Conservation (phyloP, 2,888 invertebrate species). For the Cosmopolites sordidus region DNA sequence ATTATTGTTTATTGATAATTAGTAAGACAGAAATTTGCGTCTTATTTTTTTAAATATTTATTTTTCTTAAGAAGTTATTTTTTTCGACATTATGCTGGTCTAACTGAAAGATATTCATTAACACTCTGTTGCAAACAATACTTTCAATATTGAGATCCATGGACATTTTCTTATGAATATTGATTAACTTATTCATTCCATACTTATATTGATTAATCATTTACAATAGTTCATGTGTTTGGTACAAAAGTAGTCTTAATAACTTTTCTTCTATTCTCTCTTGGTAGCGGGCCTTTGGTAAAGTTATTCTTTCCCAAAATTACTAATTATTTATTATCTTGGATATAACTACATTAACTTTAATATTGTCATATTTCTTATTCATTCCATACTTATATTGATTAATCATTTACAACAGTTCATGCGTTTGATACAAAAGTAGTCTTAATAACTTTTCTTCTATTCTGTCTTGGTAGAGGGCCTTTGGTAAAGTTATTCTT, state of each 20-base stretch:
- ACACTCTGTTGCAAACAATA: too few species aligned
- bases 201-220: constrained; percentile 6
- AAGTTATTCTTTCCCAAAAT: constrained; percentile 51
- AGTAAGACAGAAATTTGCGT: too few species aligned
- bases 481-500: constrained; percentile 48
- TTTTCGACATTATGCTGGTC: too few species aligned
- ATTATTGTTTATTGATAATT: too few species aligned
- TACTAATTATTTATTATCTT: too few species aligned
- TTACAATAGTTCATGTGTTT: constrained; percentile 17
- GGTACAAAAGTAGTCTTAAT: constrained; percentile 45
- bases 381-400: constrained; percentile 6
- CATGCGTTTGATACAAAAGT: constrained; percentile 40
- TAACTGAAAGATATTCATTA: too few species aligned
- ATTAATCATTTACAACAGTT: constrained; percentile 7
- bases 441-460: constrained; percentile 39
- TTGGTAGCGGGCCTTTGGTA: constrained; percentile 44
- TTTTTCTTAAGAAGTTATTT: too few species aligned
- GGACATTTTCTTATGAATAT: constrained; percentile 23
- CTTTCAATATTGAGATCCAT: too few species aligned
- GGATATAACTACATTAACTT: too few species aligned
- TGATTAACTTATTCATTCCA: constrained; percentile 8
- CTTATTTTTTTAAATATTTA: too few species aligned
- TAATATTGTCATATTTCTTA: too few species aligned
- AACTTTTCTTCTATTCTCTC: constrained; percentile 34
- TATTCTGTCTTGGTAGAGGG: constrained; percentile 42